Conservation (phyloP, 2,888 invertebrate species). For the Eremobia ochroleuca region DNA sequence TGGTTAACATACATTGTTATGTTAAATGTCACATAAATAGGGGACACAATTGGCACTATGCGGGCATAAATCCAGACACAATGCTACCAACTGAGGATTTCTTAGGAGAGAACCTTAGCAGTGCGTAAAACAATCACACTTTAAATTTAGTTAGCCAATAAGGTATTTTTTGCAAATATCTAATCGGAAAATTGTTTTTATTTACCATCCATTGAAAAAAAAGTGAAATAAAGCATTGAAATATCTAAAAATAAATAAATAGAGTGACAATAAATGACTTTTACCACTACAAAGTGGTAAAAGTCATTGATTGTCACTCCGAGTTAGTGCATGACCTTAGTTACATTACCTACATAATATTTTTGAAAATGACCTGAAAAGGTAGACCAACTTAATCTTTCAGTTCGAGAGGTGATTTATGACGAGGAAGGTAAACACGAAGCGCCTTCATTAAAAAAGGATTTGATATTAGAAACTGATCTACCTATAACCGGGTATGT, state of each 20-base stretch:
- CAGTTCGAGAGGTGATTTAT: constrained; percentile 40
- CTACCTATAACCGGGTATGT: constrained; percentile 1
- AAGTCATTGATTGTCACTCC: not conserved
- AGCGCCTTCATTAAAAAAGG: constrained; percentile 50
- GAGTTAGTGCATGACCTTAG: not conserved
- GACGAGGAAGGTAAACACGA: constrained; percentile 30
- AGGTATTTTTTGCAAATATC: not conserved
- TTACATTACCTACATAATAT: not conserved
- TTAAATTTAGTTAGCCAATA: not conserved
- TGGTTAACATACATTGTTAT: too few relatives aligned
- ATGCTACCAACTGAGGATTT: not conserved
- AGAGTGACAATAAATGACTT: too few relatives aligned
- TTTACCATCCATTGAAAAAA: not conserved
- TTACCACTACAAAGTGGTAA: too few relatives aligned
- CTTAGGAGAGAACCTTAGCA: not conserved
- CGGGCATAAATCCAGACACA: too few relatives aligned
- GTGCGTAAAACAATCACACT: not conserved
- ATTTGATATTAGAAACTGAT: constrained; percentile 41
- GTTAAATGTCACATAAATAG: not conserved
- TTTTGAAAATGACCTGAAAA: constrained; percentile 5
- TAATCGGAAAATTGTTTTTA: not conserved
- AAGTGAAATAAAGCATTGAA: not conserved
- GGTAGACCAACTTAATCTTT: constrained; percentile 23
- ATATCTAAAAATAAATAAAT: too few relatives aligned
- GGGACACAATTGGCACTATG: not conserved